A percentile compares a stretch with the other conserved stretches of the same genome.
Evolutionary conservation across 2,113 vertebrate species (phyloP).

Genomic region (Noturus placidus): DNA sequence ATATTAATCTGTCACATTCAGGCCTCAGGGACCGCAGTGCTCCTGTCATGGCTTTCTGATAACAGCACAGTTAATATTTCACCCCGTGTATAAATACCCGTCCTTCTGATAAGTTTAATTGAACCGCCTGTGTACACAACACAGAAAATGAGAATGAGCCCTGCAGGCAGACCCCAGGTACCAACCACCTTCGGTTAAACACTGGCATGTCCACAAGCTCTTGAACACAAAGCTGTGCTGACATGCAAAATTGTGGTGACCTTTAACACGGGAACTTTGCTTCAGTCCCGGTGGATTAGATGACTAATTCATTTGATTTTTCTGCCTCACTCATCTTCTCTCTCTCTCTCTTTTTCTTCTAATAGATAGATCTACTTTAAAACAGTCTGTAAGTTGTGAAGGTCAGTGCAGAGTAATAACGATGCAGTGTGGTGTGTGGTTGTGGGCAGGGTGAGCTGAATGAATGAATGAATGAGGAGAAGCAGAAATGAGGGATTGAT

Average conservation of each 20-base stretch:
- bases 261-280: conserved; percentile 71
- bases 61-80: conserved; percentile 67
- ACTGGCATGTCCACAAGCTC: conserved; percentile 31
- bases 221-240: conserved; percentile 60
- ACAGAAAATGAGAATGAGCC: conserved; percentile 47
- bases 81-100: conserved; percentile 75
- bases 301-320: conserved; percentile 55
- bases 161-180: conserved; percentile 14
- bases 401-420: conserved; percentile 6
- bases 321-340: conserved; percentile 66
- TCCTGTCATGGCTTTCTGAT: conserved; percentile 66
- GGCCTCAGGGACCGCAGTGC: conserved; percentile 64
- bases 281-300: conserved; percentile 75
- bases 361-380: conserved; percentile 28
- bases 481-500: conserved; percentile 57
- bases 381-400: conserved; percentile 6
- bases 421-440: background rate
- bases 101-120: conserved; percentile 78
- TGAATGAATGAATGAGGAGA: conserved; percentile 4
- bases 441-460: background rate
- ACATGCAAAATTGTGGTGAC: conserved; percentile 70
- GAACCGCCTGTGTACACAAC: conserved; percentile 70
- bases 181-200: conserved; percentile 54
- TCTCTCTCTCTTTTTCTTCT: conserved; percentile 66
- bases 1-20: conserved; percentile 72